A percentile compares a stretch with the other conserved stretches of the same genome.
Conservation (phyloP, 2,797 vertebrate species). For the Pantherophis alleghaniensis region DNA sequence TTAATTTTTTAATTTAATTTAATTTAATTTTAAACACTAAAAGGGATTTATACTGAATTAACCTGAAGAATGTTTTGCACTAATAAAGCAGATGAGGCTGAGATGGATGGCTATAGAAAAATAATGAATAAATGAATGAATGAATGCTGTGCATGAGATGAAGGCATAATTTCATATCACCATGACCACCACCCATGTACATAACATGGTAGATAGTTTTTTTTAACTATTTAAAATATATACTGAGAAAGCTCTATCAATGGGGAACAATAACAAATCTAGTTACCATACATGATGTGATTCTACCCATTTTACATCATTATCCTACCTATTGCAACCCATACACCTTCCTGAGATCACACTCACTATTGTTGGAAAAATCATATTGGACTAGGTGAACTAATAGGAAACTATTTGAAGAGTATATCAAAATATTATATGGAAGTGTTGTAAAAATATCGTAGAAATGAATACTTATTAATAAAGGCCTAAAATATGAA, state of each 20-base stretch:
- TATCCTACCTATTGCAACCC: not conserved
- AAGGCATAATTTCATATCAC: not conserved
- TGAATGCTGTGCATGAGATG: not conserved
- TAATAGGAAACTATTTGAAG: not conserved
- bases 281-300: not conserved
- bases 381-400: not conserved
- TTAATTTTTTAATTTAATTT: no score
- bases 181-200: not conserved
- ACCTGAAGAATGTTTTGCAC: not conserved
- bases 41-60: not conserved
- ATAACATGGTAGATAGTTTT: not conserved
- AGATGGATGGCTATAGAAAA: not conserved
- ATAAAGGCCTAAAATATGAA: not conserved
- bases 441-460: not conserved
- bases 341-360: not conserved
- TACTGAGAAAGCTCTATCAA: not conserved
- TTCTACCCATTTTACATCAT: not conserved
- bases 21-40: not conserved
- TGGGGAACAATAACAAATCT: not conserved
- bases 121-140: not conserved
- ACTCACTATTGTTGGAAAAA: not conserved
- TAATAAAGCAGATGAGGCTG: not conserved
- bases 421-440: not conserved
- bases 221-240: not conserved
- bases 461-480: not conserved